phyloP scores from a whole-genome alignment of 2,113 vertebrate genomes.

The human (Homo sapiens) region DNA sequence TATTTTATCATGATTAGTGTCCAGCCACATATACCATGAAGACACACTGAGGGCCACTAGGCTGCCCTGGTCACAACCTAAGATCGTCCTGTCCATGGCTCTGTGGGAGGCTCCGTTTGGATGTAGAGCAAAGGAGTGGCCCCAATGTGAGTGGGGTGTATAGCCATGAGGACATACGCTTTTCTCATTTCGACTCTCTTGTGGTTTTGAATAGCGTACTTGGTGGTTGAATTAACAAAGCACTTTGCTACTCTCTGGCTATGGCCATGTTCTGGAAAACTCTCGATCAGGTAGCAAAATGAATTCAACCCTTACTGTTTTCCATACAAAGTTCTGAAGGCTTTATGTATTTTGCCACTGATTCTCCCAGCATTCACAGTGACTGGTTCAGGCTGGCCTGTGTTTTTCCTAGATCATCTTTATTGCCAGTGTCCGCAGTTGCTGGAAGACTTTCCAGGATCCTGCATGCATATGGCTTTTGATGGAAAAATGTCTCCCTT shows the following conservation, averaged over 20 bases:
- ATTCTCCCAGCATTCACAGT: not conserved
- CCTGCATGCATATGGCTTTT: conserved; percentile 55
- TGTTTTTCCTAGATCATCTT: conserved; percentile 52
- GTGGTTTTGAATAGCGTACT: not conserved
- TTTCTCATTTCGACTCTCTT: conserved; percentile 13
- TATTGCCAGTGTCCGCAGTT: conserved; percentile 37
- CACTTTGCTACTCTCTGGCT: not conserved
- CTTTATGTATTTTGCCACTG: not conserved
- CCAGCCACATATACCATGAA: not conserved
- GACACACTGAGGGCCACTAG: not conserved
- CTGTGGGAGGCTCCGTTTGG: not conserved
- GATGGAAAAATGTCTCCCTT: conserved; percentile 75
- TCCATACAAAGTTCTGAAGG: not conserved
- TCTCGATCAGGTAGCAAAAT: not conserved
- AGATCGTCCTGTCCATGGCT: not conserved
- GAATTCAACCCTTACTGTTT: conserved; percentile 13
- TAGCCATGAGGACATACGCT: not conserved
- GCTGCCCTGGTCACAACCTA: not conserved
- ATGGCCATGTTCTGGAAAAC: not conserved
- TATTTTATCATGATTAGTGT: not conserved
- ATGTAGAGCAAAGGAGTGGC: not conserved
- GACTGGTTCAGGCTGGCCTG: not conserved
- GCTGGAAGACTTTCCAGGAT: conserved; percentile 63
- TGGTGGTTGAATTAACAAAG: not conserved
- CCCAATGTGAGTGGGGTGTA: not conserved